Evolutionary conservation across 2,797 vertebrate genomes (phyloP).

Genomic region (Cuniculus paca): DNA sequence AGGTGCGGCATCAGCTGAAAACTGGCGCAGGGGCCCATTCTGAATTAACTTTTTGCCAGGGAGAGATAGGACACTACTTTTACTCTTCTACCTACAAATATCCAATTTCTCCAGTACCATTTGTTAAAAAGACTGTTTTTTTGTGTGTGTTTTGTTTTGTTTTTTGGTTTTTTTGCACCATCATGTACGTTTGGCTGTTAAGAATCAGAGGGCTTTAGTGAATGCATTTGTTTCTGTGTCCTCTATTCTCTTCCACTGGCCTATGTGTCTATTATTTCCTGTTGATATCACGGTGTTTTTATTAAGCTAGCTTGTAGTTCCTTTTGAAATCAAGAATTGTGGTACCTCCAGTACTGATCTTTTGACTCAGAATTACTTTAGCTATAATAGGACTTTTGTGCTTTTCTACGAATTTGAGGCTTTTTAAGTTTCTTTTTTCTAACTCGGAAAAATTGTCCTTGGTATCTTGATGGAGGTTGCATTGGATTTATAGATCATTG

Average conservation of each 20-base stretch:
- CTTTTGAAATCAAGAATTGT: not conserved
- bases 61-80: not conserved
- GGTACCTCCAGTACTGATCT: not conserved
- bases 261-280: not conserved
- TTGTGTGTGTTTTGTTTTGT: not conserved
- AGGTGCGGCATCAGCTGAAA: slow-evolving; percentile 62
- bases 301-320: not conserved
- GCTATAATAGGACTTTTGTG: not conserved
- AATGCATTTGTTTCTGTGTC: not conserved
- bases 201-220: not conserved
- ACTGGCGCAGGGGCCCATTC: not conserved
- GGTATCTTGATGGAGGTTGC: not conserved
- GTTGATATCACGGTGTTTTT: not conserved
- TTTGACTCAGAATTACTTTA: not conserved
- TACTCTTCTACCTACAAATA: not conserved
- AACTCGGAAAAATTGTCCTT: not conserved
- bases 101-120: not conserved
- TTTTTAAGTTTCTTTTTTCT: not conserved
- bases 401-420: not conserved
- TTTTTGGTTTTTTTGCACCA: not conserved
- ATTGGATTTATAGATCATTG: not conserved
- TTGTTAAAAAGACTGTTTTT: not conserved
- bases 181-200: not conserved
- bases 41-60: not conserved
- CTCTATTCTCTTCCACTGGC: not conserved